phyloP scores from a whole-genome alignment of 2,888 invertebrate species.

The Acanthoscelides obtectus region DNA sequence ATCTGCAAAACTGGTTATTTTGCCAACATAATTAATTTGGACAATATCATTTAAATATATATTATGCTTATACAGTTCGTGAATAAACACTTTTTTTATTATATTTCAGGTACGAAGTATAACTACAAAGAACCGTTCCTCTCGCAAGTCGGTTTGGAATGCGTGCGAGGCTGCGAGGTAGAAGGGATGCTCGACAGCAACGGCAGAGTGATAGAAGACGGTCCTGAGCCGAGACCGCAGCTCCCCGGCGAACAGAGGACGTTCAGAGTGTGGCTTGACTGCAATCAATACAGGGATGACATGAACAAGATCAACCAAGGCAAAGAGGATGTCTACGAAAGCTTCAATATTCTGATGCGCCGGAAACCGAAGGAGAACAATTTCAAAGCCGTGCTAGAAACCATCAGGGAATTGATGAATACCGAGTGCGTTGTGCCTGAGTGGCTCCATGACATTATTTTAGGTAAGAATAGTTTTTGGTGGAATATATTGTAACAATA shows the following conservation, averaged over 20 bases:
- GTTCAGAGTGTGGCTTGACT: conserved; percentile 91
- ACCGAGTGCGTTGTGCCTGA: conserved; percentile 96
- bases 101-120: conserved; percentile 66
- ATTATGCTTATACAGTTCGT: no score
- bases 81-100: no score
- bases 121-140: conserved; percentile 81
- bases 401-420: conserved; percentile 98
- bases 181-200: conserved; percentile 97
- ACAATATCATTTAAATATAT: no score
- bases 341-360: conserved; percentile 93
- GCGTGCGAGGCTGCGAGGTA: conserved; percentile 95
- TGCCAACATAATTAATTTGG: no score
- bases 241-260: conserved; percentile 86
- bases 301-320: conserved; percentile 80
- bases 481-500: no score
- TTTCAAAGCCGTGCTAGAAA: conserved; percentile 98
- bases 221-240: conserved; percentile 83
- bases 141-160: conserved; percentile 86
- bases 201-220: conserved; percentile 95
- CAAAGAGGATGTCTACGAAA: conserved; percentile 61
- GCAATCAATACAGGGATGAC: conserved; percentile 93
- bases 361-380: conserved; percentile 99
- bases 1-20: no score
- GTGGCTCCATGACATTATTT: conserved; percentile 93
- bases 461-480: conserved; percentile 60